Conservation (phyloP, 1,140 invertebrate species). For the Trichonephila clavipes region DNA sequence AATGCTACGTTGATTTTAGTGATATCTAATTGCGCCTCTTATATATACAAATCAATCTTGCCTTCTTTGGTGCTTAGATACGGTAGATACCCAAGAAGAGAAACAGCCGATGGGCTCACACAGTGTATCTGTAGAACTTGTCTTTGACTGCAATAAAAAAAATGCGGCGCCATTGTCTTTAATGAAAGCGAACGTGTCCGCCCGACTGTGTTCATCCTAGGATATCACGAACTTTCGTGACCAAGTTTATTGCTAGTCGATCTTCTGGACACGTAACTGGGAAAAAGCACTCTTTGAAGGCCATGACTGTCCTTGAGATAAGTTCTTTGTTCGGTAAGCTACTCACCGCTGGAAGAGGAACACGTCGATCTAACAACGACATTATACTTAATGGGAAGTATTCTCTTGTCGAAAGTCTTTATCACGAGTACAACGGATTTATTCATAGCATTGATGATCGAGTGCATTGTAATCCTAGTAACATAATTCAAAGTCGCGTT, state of each 20-base stretch:
- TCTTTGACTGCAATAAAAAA: not conserved
- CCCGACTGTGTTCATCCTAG: not conserved
- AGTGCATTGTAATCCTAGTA: not conserved
- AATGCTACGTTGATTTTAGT: no score
- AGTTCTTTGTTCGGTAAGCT: constrained; percentile 49
- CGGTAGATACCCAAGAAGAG: not conserved
- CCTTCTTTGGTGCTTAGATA: not conserved
- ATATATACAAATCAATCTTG: not conserved
- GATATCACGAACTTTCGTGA: constrained; percentile 57
- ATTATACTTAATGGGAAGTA: not conserved
- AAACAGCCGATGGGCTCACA: not conserved
- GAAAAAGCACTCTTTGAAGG: constrained; percentile 11
- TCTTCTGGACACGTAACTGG: constrained; percentile 5
- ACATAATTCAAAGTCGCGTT: not conserved
- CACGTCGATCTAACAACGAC: constrained; percentile 2
- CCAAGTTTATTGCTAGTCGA: constrained; percentile 54
- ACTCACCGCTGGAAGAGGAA: not conserved
- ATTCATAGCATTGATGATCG: not conserved
- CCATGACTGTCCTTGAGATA: constrained; percentile 40
- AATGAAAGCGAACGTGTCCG: constrained; percentile 48
- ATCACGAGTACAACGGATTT: not conserved
- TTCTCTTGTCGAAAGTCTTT: not conserved
- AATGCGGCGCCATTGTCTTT: constrained; percentile 18
- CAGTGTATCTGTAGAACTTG: constrained; percentile 22
- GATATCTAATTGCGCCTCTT: not conserved